Conservation (phyloP, 2,797 vertebrate genomes). For the Choloepus didactylus region DNA sequence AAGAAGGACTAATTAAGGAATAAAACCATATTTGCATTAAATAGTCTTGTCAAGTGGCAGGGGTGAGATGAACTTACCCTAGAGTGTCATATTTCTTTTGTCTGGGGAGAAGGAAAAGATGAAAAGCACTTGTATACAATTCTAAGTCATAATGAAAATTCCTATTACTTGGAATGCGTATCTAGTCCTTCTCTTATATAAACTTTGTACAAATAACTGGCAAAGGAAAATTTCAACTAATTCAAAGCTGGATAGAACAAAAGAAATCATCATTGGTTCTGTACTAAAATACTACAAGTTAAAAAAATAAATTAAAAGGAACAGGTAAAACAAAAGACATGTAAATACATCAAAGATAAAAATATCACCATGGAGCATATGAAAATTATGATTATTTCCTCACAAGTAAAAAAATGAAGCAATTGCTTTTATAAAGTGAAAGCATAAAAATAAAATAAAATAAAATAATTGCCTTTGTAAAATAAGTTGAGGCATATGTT, state of each 20-base stretch:
- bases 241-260: not conserved
- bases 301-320: not conserved
- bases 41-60: not conserved
- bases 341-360: constrained; percentile 30
- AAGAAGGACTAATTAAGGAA: not conserved
- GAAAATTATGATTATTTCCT: constrained; percentile 45
- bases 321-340: not conserved
- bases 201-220: not conserved
- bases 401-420: constrained; percentile 10
- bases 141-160: constrained; percentile 29
- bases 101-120: constrained; percentile 2
- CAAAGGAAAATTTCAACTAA: not conserved
- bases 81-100: not conserved
- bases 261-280: not conserved
- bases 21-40: not conserved
- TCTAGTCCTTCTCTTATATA: not conserved
- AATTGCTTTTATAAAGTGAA: constrained; percentile 51
- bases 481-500: not conserved
- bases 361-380: not conserved
- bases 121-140: not conserved
- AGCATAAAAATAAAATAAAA: constrained; percentile 7
- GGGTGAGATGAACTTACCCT: not conserved
- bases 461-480: constrained; percentile 10
- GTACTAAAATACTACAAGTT: not conserved
- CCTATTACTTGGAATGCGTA: not conserved